Base-by-base conservation (phyloP, 1,140 invertebrate species). In the Pogonomyrmex californicus region DNA sequence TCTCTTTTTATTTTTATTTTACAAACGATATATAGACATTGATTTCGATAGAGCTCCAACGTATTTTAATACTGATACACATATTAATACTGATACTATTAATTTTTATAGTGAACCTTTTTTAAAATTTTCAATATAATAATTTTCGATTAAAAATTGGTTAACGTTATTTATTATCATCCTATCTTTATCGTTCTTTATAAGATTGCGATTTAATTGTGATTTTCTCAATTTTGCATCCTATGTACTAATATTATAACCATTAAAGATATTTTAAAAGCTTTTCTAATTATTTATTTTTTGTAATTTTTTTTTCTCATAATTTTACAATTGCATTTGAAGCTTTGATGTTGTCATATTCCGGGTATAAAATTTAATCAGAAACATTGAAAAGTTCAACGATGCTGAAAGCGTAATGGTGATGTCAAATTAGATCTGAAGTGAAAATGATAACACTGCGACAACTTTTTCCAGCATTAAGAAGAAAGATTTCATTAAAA, bases 361-460 rank as follows among this genome's bases (percentile, higher is more conserved):
- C 33, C 36, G 23, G n/a, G 12, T 14, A 17, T 65, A 68, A 68
- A 79, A 79, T 36, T 79, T 49, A 12, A 79, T 63, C 17, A 30
- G 14, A 77, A 36, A 17, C 5, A 78, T 78, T 58, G 75, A 47
- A 63, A 36, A 49, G 44, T 4, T 17, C 58, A 30, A 36, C 44
- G 58, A 78, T 63, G 41, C 41, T 47, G 56, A 78, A 63, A 78
- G 58, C 58, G 41, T 49, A 78, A 63, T 63, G 30, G 75, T 17
- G 14, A 78, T 30, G 49, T 63, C 44, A 63, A 41, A 78, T 86
- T 51, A 49, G 54, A 38, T 54, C 30, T 56, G 51, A 86, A 54
- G 78, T 86, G 54, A n/a, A 79, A 86, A 65, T n/a, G 30, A 63
- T 60, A 63, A 5, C 2, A 51, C 54, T 49, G n/a, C 41, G 63